Evolutionary conservation across 2,113 vertebrate species (phyloP).

Genomic region (Lutjanus erythropterus): DNA sequence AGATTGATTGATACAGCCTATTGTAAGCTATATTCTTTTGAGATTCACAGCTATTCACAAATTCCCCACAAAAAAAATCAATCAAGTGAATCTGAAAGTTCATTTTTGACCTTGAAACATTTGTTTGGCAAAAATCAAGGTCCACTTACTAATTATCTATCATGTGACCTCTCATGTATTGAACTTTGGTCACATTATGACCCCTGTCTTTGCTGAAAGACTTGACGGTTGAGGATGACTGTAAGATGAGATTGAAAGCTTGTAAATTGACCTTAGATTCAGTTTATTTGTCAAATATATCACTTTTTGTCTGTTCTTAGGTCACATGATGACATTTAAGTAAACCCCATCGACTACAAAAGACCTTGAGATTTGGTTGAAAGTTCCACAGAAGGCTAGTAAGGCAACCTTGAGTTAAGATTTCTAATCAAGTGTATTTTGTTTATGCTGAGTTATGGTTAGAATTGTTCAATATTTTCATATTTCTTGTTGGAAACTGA

Average conservation of each 20-base stretch:
- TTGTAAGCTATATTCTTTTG: conserved; percentile 22
- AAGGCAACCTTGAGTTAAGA: background rate
- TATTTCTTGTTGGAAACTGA: background rate
- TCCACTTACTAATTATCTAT: background rate
- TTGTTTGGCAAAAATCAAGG: no score
- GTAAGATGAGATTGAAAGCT: background rate
- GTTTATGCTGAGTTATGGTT: background rate
- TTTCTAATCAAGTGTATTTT: no score
- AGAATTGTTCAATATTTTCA: background rate
- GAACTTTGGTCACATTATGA: background rate
- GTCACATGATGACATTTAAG: background rate
- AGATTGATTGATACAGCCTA: conserved; percentile 27
- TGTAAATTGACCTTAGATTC: background rate
- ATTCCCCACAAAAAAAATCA: background rate
- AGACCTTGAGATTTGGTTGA: background rate
- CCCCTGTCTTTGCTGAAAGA: background rate
- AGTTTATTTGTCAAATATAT: background rate
- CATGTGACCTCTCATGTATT: background rate
- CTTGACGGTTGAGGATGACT: background rate
- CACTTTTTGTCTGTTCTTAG: background rate
- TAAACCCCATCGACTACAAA: no score
- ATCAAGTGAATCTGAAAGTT: background rate
- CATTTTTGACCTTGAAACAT: background rate
- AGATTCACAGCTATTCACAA: conserved; percentile 22
- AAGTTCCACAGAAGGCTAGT: background rate